Conservation (phyloP, 2,888 invertebrate species). For the Agrotis segetum region DNA sequence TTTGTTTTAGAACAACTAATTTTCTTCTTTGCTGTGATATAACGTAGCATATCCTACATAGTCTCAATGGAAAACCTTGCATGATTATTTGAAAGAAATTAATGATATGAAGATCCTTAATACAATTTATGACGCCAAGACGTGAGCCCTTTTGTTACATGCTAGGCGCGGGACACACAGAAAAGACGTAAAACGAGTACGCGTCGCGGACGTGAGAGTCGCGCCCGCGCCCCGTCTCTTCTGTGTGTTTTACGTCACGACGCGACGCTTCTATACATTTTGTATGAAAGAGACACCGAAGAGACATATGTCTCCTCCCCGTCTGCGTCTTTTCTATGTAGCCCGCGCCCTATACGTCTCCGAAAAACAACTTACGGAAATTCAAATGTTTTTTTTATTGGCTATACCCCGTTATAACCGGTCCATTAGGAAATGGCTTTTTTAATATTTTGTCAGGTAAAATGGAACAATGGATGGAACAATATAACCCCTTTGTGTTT, state of each 20-base stretch:
- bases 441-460: slow-evolving; percentile 37
- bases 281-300: no score
- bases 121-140: slow-evolving; percentile 18
- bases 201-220: no score
- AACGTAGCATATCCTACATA: no score
- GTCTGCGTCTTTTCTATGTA: no score
- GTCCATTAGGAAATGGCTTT: slow-evolving; percentile 53
- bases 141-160: slow-evolving; percentile 13
- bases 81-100: slow-evolving; percentile 5
- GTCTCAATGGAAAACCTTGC: neutral
- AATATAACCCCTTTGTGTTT: slow-evolving; percentile 11
- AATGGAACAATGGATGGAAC: slow-evolving; percentile 35
- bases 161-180: no score
- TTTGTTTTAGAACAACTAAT: neutral
- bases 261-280: no score
- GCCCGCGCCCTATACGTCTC: no score
- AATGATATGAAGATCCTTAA: slow-evolving; percentile 12
- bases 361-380: slow-evolving; percentile 38
- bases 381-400: slow-evolving; percentile 48
- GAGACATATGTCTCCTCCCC: no score
- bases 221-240: no score
- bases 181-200: no score
- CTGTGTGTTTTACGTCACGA: no score
- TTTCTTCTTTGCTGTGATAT: neutral
- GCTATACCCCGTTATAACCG: slow-evolving; percentile 45